Evolutionary conservation across 2,888 invertebrate genomes (phyloP).

Genomic region (Scrobipalpa atriplicella): DNA sequence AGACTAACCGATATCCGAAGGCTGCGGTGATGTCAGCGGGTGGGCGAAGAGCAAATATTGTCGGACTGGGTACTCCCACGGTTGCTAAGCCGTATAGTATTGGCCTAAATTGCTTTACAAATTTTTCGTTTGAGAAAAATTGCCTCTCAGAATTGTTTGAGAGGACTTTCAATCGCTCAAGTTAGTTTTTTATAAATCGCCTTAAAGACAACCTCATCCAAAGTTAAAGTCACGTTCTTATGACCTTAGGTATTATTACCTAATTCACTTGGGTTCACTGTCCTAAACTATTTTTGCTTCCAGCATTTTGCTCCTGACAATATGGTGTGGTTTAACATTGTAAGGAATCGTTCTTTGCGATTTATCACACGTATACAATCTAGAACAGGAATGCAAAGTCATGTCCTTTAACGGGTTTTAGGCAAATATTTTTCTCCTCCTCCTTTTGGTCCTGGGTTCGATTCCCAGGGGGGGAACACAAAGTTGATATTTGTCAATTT

Average conservation of each 20-base stretch:
- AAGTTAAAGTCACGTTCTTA: too few species aligned
- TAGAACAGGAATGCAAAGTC: neutral
- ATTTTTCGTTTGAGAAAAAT: neutral
- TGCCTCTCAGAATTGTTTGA: neutral
- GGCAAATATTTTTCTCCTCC: neutral
- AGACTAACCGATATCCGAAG: constrained; percentile 38
- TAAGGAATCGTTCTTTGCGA: neutral
- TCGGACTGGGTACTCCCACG: constrained; percentile 33
- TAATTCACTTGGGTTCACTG: too few species aligned
- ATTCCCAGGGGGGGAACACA: too few species aligned
- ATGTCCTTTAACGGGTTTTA: neutral
- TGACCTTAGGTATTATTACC: too few species aligned
- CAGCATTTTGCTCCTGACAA: too few species aligned
- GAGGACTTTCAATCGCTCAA: neutral
- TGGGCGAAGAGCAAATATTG: constrained; percentile 31
- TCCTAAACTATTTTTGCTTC: too few species aligned
- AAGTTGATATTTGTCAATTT: too few species aligned
- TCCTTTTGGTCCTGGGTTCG: too few species aligned
- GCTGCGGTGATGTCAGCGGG: constrained; percentile 44
- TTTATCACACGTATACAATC: neutral
- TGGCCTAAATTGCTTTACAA: neutral
- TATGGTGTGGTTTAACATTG: neutral
- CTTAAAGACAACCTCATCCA: too few species aligned
- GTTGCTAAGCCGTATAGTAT: neutral
- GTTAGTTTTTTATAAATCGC: too few species aligned